Evolutionary conservation across 2,797 vertebrate species (phyloP), one percentile per base, ranked within the genome.

Genomic region (Anniella stebbinsi): DNA sequence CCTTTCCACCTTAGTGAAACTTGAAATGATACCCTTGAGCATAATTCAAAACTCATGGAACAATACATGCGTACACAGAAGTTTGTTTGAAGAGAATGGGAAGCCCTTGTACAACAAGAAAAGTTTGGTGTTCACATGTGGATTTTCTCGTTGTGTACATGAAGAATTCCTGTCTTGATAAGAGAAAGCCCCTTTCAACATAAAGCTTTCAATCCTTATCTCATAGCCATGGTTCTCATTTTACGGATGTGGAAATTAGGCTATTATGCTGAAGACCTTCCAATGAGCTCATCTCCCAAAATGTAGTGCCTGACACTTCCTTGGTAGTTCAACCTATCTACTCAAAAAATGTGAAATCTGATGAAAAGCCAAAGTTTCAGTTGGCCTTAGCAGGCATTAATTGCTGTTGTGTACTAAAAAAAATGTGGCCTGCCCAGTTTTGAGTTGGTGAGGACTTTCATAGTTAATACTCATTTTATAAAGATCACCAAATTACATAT

Each of bases 401-500:
- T 87, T 87, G 41, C 69, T 87, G 60, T 41, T 67, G 60, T 67
- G 21, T 33, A 15, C 38, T 63, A n/a, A 9, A 41, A n/a, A 66
- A 70, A 12, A 54, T 95, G 80, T 41, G 84, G 30, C 10, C 33
- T 23, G 69, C 75, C 76, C 45, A 92, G 76, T 76, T 92, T 80
- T 89, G 80, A 82, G 92, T 33, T 82, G 45, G 25, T 85, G 0
- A 91, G 25, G 80, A 69, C 60, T 95, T 92, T 91, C 94, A 92
- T 28, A 77, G 88, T 94, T 92, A 81, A 84, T 95, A 94, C 33
- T 94, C 23, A 57, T 91, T 94, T 95, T 88, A 67, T 88, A 86
- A 93, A 90, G 93, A 57, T 90, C 84, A 73, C 69, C 93, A 78
- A 87, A 21, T 87, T 87, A 48, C 86, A 70, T 85, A 69, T 88